Percentiles rank a stretch among this genome's conserved stretches.
These are phyloP conservation scores for Calephelis nemesis DNA, from an alignment of 1,140 invertebrate species.

Conservation along the genomic window DNA sequence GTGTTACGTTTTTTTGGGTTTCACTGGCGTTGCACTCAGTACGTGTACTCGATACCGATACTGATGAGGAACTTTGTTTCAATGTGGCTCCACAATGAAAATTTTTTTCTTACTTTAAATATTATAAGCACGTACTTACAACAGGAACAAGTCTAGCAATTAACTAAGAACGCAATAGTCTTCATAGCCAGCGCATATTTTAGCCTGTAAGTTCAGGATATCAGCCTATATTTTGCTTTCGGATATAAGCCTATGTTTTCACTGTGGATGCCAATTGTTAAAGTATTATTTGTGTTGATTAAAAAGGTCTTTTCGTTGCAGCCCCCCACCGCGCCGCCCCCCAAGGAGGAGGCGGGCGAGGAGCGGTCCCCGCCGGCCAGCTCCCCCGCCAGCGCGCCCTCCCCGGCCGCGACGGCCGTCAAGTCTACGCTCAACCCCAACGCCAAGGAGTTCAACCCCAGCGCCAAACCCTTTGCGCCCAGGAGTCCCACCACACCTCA, in stretches of 20 bases:
- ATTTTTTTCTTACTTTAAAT: too few species aligned
- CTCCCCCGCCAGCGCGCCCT: conserved; percentile 38
- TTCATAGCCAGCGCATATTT: too few species aligned
- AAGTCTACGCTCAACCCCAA: conserved; percentile 92
- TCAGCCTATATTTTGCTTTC: too few species aligned
- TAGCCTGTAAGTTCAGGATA: background rate
- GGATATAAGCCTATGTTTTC: too few species aligned
- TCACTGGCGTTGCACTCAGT: too few species aligned
- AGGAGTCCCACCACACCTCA: conserved; percentile 83
- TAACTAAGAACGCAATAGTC: too few species aligned
- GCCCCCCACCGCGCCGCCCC: conserved; percentile 45
- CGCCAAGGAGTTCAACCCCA: conserved; percentile 94
- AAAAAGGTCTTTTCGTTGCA: conserved; percentile 5
- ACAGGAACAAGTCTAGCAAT: too few species aligned
- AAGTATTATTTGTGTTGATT: background rate
- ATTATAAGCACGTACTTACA: too few species aligned
- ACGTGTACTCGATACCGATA: too few species aligned
- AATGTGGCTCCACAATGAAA: too few species aligned
- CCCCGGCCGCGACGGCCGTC: conserved; percentile 83
- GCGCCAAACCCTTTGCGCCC: conserved; percentile 91
- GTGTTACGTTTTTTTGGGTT: too few species aligned
- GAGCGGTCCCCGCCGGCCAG: conserved; percentile 37
- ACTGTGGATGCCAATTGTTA: background rate
- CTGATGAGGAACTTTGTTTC: too few species aligned
- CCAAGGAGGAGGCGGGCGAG: conserved; percentile 37